Evolutionary conservation across 2,888 invertebrate species (phyloP).

Genomic region (Cheilosia pagana): DNA sequence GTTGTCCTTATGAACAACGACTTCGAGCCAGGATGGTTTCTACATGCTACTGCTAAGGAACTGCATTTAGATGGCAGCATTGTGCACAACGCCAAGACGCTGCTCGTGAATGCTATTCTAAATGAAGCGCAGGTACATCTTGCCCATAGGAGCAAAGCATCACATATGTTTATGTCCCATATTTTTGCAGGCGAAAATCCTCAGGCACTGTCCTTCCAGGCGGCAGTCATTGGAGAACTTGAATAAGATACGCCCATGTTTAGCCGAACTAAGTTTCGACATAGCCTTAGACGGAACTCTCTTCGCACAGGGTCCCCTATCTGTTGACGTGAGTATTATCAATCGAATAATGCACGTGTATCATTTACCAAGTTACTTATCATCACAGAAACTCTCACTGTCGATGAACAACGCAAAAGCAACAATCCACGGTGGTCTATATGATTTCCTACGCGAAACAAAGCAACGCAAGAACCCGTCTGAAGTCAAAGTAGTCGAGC

Average conservation of each 20-base stretch:
- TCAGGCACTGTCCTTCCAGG: slow-evolving; percentile 81
- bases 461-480: slow-evolving; percentile 80
- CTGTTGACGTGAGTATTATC: slow-evolving; percentile 87
- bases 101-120: slow-evolving; percentile 90
- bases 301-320: slow-evolving; percentile 92
- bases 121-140: slow-evolving; percentile 86
- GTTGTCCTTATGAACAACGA: slow-evolving; percentile 86
- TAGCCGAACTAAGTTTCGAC: slow-evolving; percentile 90
- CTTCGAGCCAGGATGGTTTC: slow-evolving; percentile 87
- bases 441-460: slow-evolving; percentile 84
- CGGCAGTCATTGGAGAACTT: slow-evolving; percentile 82
- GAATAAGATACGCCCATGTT: slow-evolving; percentile 86
- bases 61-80: slow-evolving; percentile 88
- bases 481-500: slow-evolving; percentile 60
- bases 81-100: slow-evolving; percentile 87
- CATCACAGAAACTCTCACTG: slow-evolving; percentile 82
- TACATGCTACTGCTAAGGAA: slow-evolving; percentile 89
- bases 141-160: no score
- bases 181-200: slow-evolving; percentile 80
- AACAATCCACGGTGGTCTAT: slow-evolving; percentile 84
- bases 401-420: slow-evolving; percentile 84
- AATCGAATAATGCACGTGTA: background rate
- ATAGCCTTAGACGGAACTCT: slow-evolving; percentile 90
- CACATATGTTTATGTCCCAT: slow-evolving; percentile 1
- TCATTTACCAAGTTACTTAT: slow-evolving; percentile 25